Evolutionary conservation across 1,140 invertebrate species (phyloP), one percentile per base, ranked within the genome.

Genomic region (Drosophila leontia): DNA sequence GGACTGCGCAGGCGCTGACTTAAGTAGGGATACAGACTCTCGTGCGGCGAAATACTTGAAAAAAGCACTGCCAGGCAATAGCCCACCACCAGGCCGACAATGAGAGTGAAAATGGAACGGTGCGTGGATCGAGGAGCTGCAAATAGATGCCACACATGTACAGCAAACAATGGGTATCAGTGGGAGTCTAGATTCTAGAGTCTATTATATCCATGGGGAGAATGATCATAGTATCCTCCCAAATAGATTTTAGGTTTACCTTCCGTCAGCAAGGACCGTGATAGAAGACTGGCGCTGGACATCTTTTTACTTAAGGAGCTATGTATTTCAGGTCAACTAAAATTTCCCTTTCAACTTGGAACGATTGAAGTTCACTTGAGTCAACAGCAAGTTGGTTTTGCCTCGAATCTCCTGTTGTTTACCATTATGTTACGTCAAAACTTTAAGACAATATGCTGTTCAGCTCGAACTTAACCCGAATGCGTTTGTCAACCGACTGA

Each of bases 101-200:
- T 75, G 34, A 80, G 19, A 12, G 53, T 75, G 19, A 80, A 59
- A 3, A 81, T 7, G 7, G 78, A 69, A 7, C 62, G 62, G 58
- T 75, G 68, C 12, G 58, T 80, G 3, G 77, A 80, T 29, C 68
- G 77, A 15, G 68, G 77, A 17, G 77, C 77, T 80, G 13, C 7
- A 67, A 51, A 11, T 13, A 35, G 32, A 7, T 9, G 2, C 0
- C 15, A 29, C 15, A 45, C 3, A 23, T 3, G 1, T 9, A 44
- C 3, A 9, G 11, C 11, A 35, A 23, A 11, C 1, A 3, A 3
- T 13, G 0, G 3, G 19, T 23, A 23, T 23, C 2, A 23, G 23
- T 23, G 23, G 23, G 23, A 23, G 23, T 23, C 23, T 23, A 23
- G 23, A 23, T 23, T 23, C 23, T 23, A 23, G 23, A 23, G 23